phyloP scores from a whole-genome alignment of 2,888 invertebrate genomes.

The Drosophila prolongata region DNA sequence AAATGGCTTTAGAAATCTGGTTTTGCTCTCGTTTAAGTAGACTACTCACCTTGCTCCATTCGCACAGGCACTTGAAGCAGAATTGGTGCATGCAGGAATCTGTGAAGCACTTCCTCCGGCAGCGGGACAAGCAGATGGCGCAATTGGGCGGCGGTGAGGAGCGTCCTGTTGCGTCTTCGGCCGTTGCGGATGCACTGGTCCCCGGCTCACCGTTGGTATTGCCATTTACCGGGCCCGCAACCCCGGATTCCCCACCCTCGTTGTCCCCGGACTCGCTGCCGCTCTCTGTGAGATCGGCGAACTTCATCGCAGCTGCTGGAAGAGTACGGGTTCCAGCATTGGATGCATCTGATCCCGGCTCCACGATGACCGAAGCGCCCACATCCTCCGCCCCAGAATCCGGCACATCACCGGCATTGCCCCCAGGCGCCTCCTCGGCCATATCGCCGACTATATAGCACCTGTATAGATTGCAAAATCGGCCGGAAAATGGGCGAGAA shows the following conservation, averaged over 20 bases:
- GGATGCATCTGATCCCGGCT: slow-evolving; percentile 25
- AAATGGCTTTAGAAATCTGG: slow-evolving; percentile 2
- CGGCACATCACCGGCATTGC: slow-evolving; percentile 10
- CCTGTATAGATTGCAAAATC: slow-evolving; percentile 4
- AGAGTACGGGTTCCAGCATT: slow-evolving; percentile 33
- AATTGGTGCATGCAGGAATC: slow-evolving; percentile 97
- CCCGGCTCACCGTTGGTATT: slow-evolving; percentile 37
- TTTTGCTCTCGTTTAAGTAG: not conserved
- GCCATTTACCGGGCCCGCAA: not conserved
- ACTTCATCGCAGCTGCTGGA: slow-evolving; percentile 67
- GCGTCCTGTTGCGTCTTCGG: slow-evolving; percentile 70
- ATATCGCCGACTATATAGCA: slow-evolving; percentile 31
- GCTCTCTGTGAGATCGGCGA: slow-evolving; percentile 73
- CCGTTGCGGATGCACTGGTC: slow-evolving; percentile 30
- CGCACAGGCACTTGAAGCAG: slow-evolving; percentile 95
- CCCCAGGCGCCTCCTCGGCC: slow-evolving; percentile 30
- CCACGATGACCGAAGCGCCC: slow-evolving; percentile 59
- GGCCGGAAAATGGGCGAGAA: slow-evolving; percentile 25
- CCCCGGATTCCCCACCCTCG: not conserved
- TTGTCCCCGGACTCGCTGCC: slow-evolving; percentile 78
- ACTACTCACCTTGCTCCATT: slow-evolving; percentile 93
- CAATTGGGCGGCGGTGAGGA: slow-evolving; percentile 93
- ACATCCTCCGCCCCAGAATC: slow-evolving; percentile 42
- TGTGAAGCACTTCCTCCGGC: slow-evolving; percentile 95
- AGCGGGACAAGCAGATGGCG: slow-evolving; percentile 95